Base-by-base conservation (phyloP, 2,797 vertebrate species). In the Enteromius fasciolatus region DNA sequence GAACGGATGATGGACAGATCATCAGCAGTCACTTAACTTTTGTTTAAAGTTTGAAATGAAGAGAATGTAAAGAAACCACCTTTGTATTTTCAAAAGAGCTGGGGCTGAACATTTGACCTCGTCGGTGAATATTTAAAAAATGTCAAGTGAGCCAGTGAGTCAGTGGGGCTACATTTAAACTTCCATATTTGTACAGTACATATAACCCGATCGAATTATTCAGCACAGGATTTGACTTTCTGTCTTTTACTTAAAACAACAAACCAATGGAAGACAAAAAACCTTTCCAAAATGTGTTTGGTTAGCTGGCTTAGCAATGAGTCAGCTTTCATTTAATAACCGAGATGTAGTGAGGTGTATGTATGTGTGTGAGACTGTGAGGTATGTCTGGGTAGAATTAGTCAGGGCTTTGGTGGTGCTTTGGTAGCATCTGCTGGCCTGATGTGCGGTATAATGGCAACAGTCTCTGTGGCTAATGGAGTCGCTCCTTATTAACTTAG, bases 401-500 rank as follows among this genome's bases (percentile, higher is more conserved):
- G 36, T 84, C 48, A 81, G 67, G 28, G 25, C 61, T 57, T 80
- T 81, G 72, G 72, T 59, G n/a, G n/a, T 59, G 52, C 52, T 46
- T 77, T 75, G 48, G 31, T 52, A 48, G 57, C 87, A 85, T 88
- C 33, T 85, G 83, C 66, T 41, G 54, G 31, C 85, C 85, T 82
- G 70, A 85, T 87, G 81, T 81, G 72, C 28, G 5, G 15, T 74
- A 12, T 74, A 57, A 76, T 63, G 41, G 25, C 33, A 72, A 61
- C 57, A 8, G 33, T 74, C 44, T 66, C 23, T 81, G 57, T 50
- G 44, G 70, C 17, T 75, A 72, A 76, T 52, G 7, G 23, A 82
- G 28, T 66, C 59, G n/a, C 44, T 76, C 14, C 12, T 46, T 44
- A 57, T 82, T 57, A 67, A 48, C 70, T 41, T 57, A 25, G 23